Conservation (phyloP, 2,888 invertebrate genomes). For the Eristalis arbustorum region DNA sequence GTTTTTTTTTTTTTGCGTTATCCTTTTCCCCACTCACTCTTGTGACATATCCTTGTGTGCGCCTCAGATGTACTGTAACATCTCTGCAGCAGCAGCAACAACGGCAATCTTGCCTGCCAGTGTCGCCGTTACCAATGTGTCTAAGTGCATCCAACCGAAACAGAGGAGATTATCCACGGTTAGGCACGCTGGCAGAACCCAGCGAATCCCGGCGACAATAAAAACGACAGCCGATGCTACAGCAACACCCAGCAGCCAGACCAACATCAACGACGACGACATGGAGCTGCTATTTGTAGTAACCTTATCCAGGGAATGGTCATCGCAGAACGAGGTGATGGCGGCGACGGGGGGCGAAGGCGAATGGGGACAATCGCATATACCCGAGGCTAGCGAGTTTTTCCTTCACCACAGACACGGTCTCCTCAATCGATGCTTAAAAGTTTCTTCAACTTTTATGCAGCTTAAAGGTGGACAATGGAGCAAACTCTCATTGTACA, state of each 20-base stretch:
- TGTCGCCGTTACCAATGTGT: constrained; percentile 62
- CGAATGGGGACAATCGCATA: background rate
- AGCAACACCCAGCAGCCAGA: background rate
- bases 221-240: constrained; percentile 1
- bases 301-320: constrained; percentile 64
- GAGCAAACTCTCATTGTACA: constrained; percentile 63
- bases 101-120: constrained; percentile 57
- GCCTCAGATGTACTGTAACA: constrained; percentile 51
- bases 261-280: constrained; percentile 22
- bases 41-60: constrained; percentile 44
- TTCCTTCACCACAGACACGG: background rate
- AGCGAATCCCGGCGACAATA: constrained; percentile 29
- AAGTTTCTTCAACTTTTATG: constrained; percentile 70
- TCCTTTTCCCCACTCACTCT: background rate
- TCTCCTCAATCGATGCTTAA: constrained; percentile 60
- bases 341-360: no score
- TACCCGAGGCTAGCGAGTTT: background rate
- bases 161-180: constrained; percentile 70
- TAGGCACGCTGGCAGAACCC: constrained; percentile 58
- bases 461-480: constrained; percentile 70
- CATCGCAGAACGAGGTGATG: constrained; percentile 6
- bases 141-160: constrained; percentile 69
- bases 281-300: constrained; percentile 63
- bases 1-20: constrained; percentile 12
- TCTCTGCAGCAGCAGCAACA: constrained; percentile 28